Conservation (phyloP, 2,113 vertebrate species). For the Gambusia affinis region DNA sequence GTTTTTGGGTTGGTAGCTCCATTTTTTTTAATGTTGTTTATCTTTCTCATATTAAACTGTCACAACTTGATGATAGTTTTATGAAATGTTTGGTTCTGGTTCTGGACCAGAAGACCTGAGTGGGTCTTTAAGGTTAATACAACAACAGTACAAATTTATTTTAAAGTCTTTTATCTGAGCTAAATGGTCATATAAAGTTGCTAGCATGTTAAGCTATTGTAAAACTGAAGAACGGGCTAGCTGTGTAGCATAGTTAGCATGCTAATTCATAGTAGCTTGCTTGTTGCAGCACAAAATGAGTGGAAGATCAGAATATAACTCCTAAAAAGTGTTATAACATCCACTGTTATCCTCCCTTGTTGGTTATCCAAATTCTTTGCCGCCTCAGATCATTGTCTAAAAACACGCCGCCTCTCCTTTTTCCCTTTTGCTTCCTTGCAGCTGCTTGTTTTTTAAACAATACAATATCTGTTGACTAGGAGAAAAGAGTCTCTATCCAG, state of each 20-base stretch:
- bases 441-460: constrained; percentile 69
- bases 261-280: not conserved
- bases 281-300: not conserved
- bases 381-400: constrained; percentile 14
- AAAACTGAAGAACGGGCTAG: too few species aligned
- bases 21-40: too few species aligned
- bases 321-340: not conserved
- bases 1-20: too few species aligned
- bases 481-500: constrained; percentile 33
- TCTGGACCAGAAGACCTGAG: too few species aligned
- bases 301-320: not conserved
- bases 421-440: constrained; percentile 16
- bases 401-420: constrained; percentile 10
- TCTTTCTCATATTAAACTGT: too few species aligned
- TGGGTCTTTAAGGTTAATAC: too few species aligned
- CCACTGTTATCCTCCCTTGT: not conserved
- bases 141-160: too few species aligned
- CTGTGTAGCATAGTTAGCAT: not conserved
- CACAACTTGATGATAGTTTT: too few species aligned
- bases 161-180: too few species aligned
- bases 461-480: constrained; percentile 54
- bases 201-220: too few species aligned
- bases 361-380: not conserved
- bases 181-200: too few species aligned
- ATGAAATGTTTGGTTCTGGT: too few species aligned